phyloP scores from a whole-genome alignment of 2,113 vertebrate species.

The Panthera tigris region DNA sequence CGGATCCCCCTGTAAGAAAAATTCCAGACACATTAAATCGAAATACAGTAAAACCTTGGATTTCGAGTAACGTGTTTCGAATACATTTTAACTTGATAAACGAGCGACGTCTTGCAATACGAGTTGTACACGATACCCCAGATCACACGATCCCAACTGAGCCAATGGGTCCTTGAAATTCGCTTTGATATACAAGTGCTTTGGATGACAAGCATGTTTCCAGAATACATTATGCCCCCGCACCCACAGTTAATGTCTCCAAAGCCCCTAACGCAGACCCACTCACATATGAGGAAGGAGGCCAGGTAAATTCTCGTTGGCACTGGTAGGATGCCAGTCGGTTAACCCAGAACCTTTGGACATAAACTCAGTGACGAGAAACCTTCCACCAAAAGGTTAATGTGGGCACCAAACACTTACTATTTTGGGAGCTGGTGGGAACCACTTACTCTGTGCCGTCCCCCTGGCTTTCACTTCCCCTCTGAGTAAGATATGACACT shows the following conservation, averaged over 20 bases:
- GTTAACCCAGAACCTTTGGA: not conserved
- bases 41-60: not conserved
- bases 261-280: not conserved
- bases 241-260: not conserved
- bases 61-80: too few relatives aligned
- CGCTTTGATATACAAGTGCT: too few relatives aligned
- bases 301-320: not conserved
- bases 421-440: not conserved
- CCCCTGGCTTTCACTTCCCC: slow-evolving; percentile 38
- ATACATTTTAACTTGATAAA: too few relatives aligned
- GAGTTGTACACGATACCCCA: too few relatives aligned
- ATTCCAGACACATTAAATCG: not conserved
- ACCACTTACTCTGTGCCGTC: not conserved
- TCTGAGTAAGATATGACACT: not conserved
- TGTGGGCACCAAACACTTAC: not conserved
- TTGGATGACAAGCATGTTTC: too few relatives aligned
- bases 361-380: not conserved
- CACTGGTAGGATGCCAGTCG: not conserved
- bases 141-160: too few relatives aligned
- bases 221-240: too few relatives aligned
- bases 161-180: too few relatives aligned
- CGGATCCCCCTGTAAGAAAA: not conserved
- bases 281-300: not conserved
- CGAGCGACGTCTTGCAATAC: too few relatives aligned
- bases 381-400: not conserved